Base-by-base conservation (phyloP, 1,140 invertebrate genomes). In the Formica exsecta region DNA sequence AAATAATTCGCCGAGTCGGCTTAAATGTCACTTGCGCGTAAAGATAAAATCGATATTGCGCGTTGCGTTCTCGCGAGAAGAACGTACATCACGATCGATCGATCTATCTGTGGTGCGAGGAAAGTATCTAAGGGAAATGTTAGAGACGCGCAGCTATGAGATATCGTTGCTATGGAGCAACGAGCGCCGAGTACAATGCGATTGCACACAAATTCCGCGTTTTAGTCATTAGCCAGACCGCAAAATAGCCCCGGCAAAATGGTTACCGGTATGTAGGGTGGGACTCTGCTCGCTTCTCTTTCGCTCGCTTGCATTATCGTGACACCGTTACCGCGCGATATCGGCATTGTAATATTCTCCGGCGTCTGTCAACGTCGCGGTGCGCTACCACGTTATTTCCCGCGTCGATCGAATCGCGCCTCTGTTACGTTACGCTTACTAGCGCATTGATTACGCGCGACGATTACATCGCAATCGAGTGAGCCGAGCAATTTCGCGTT, bases 391-490 rank as follows among this genome's bases (percentile, higher is more conserved):
- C 57, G n/a, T 89, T 65, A 66, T 44, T 65, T 64, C n/a, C 68
- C 74, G 68, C 85, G 51, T 75, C 88, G 76, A 83, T 87, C 71
- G 66, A 89, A 87, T 89, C 70, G 83, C 44, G 59, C 29, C 19
- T 29, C 75, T 16, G 75, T 86, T 85, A 57, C 38, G 19, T 22
- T 65, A n/a, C 83, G 51, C 64, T 70, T 84, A 89, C 88, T 88
- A 89, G 48, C 84, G 62, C 76, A 71, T 59, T 80, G 86, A 87
- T 89, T 88, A 87, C 87, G 32, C 32, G 51, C 11, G 80, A 62
- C 80, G 80, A 85, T 87, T 87, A 71, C 86, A 48, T 16, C 71
- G 86, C 64, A 80, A 90, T 90, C 86, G 48, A 51, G 68, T 41
- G 76, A 61, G 38, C 51, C 36, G n/a, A 16, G 51, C 41, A 57